Percentiles rank a stretch among this genome's conserved stretches.
These are phyloP conservation scores for Brachionus sp. DNA, from an alignment of 1,140 invertebrate genomes.

Conservation along the genomic window DNA sequence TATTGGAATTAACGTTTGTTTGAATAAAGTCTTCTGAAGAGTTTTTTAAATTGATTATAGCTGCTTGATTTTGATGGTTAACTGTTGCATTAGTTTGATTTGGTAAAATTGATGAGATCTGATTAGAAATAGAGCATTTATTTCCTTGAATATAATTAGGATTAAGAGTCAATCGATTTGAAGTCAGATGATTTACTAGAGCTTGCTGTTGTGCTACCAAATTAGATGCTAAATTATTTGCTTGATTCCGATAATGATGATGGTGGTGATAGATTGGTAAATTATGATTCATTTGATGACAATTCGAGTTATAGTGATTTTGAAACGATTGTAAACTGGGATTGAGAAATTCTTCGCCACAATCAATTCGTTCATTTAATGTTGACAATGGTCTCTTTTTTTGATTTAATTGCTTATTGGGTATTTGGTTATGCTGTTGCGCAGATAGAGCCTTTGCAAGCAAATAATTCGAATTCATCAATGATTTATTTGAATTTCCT, in stretches of 20 bases:
- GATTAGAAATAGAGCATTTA: neutral
- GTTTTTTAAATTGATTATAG: neutral
- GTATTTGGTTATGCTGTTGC: neutral
- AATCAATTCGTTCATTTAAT: neutral
- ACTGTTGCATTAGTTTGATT: neutral
- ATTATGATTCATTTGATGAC: conserved; percentile 21
- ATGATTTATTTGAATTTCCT: neutral
- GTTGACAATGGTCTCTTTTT: conserved; percentile 3
- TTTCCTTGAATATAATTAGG: neutral
- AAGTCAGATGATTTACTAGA: neutral
- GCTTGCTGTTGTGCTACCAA: neutral
- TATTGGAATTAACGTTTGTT: neutral
- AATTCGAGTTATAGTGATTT: neutral
- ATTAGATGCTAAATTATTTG: neutral
- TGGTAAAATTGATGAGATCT: neutral
- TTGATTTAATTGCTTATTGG: neutral
- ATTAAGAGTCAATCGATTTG: neutral
- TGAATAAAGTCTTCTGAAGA: neutral
- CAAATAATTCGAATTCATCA: conserved; percentile 1
- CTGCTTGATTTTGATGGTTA: neutral
- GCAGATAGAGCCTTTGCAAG: neutral
- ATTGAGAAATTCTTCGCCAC: neutral
- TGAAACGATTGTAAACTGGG: neutral
- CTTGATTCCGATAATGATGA: neutral
- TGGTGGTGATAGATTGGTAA: neutral